Evolutionary conservation across 92 coral and sea anemone genomes (phyloP), one percentile per base, ranked within the genome.

Genomic region (Isaurus tuberculatus): DNA sequence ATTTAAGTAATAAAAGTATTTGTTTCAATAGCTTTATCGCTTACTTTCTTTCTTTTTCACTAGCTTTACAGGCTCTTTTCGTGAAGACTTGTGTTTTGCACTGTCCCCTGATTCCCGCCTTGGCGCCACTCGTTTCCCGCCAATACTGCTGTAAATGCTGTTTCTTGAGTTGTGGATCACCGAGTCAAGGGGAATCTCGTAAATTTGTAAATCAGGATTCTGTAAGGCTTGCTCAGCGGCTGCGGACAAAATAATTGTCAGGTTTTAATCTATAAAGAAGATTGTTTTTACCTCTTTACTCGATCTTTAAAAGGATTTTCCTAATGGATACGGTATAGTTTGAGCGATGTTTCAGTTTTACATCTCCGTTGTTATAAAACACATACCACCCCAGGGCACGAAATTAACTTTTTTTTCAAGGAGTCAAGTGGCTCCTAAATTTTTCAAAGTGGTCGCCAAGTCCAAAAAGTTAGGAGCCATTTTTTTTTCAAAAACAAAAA

Each of bases 141-240:
- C 95, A 34, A 70, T 70, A 70, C 84, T 86, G 26, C 88, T 86
- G 73, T 92, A 89, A 10, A 93, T 86, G 36, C 75, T 70, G 75
- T 37, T 40, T 17, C 89, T 83, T 69, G 91, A 94, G n/a, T 92
- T 88, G 4, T 88, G 84, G 2, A 78, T 48, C 9, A 91, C 70
- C 10, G 98, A 95, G 85, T 95, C 98, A 2, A 95, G 91, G 19
- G 98, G 98, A 65, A 95, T 95, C 83, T 95, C 98, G 73, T 95
- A 95, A 26, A 88, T 87, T 79, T 95, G 97, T 16, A 91, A 92
- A 55, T 93, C 98, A 37, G 95, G 85, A 70, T 89, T 85, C 67
- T 87, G 91, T 32, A 84, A 66, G 61, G 91, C 95, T 27, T 84
- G 91, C 23, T 91, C 89, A 70, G 88, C 93, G 14, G 69, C 69